These are phyloP conservation scores for Cebidichthys violaceus DNA, from an alignment of 2,113 vertebrate genomes.

Conservation along the genomic window DNA sequence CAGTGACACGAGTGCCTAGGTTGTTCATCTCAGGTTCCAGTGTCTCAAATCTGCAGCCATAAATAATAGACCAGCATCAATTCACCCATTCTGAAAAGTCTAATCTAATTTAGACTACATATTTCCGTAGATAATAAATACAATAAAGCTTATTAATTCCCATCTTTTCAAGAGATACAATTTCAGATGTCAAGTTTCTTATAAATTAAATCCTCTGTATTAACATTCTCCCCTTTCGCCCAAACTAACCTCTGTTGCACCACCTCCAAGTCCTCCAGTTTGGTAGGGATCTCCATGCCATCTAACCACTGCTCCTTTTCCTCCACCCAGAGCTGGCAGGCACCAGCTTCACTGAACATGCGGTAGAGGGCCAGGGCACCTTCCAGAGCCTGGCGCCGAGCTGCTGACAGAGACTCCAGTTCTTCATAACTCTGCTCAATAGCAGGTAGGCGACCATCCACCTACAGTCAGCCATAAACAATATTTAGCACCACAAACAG, in stretches of 20 bases:
- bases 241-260: slow-evolving; percentile 90
- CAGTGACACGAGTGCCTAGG: slow-evolving; percentile 84
- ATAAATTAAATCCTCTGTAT: neutral
- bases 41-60: slow-evolving; percentile 90
- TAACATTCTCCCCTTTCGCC: neutral
- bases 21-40: slow-evolving; percentile 96
- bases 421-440: slow-evolving; percentile 89
- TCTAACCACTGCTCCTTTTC: slow-evolving; percentile 96
- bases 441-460: slow-evolving; percentile 85
- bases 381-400: slow-evolving; percentile 87
- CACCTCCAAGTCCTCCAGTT: slow-evolving; percentile 95
- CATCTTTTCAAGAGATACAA: neutral
- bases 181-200: neutral
- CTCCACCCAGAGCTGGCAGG: slow-evolving; percentile 93
- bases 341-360: slow-evolving; percentile 94
- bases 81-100: neutral
- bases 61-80: slow-evolving; percentile 13
- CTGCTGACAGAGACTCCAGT: slow-evolving; percentile 83
- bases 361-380: slow-evolving; percentile 89
- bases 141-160: neutral
- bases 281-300: slow-evolving; percentile 89
- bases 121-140: neutral
- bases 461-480: slow-evolving; percentile 58
- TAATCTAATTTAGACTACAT: neutral
- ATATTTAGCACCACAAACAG: slow-evolving; percentile 1